Conservation (phyloP, 2,888 invertebrate genomes). For the Papilio elwesi region DNA sequence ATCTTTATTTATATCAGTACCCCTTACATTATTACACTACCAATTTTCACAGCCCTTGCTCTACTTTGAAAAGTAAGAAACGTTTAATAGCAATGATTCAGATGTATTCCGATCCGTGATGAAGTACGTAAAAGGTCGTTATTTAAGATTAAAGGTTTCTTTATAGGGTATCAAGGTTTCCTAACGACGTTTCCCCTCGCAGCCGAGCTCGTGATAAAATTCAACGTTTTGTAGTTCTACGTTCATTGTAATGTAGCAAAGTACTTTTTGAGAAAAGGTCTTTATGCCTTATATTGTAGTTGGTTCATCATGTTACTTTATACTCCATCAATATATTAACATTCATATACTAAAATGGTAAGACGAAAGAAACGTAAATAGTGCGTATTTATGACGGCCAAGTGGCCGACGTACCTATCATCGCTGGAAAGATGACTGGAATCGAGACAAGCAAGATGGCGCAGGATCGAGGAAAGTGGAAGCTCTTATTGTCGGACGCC, state of each 20-base stretch:
- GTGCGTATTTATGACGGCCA: too few relatives aligned
- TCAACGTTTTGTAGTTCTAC: conserved; percentile 20
- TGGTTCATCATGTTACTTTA: too few relatives aligned
- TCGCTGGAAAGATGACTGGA: too few relatives aligned
- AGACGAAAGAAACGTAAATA: too few relatives aligned
- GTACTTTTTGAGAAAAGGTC: conserved; percentile 10
- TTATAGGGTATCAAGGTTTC: conserved; percentile 25
- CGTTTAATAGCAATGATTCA: conserved; percentile 16
- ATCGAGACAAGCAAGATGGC: too few relatives aligned
- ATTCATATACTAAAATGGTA: too few relatives aligned
- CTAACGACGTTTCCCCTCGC: conserved; percentile 20
- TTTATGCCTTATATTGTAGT: background rate
- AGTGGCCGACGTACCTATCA: too few relatives aligned
- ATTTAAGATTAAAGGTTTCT: conserved; percentile 32
- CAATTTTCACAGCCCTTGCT: background rate
- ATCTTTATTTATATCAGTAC: too few relatives aligned
- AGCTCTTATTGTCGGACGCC: too few relatives aligned
- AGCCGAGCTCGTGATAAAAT: conserved; percentile 4
- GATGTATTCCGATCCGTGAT: conserved; percentile 18
- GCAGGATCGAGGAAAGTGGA: too few relatives aligned
- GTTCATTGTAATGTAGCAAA: conserved; percentile 3
- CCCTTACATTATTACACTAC: too few relatives aligned
- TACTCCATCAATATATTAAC: too few relatives aligned
- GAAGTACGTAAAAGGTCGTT: conserved; percentile 29
- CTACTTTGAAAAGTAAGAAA: background rate